Base-by-base conservation (phyloP, 2,113 vertebrate genomes). In the Emydura subglobosa region DNA sequence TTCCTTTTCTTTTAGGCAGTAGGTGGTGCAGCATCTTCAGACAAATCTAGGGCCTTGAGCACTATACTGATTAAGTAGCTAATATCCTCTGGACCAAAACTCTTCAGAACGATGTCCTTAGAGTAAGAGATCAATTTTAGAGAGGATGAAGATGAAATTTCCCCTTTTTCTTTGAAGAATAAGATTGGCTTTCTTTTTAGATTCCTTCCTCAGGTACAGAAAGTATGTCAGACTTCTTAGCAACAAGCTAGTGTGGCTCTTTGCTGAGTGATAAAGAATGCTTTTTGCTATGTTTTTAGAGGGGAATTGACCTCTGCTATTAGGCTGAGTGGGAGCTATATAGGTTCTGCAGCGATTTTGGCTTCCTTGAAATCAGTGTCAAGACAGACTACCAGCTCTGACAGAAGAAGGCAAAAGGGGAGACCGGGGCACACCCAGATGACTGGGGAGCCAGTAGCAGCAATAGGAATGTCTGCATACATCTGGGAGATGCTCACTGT, bases 31-130 rank as follows among this genome's bases (percentile, higher is more conserved):
- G 1, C 92, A 65, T 47, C 85, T 92, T 86, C 44, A 91, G 78
- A 96, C 65, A 93, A 93, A 93, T 93, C 80, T 91, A 68, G 79
- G 81, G 47, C 53, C 76, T 87, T 94, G 94, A 82, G 59, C 92
- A 39, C n/a, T 39, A 39, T 9, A 86, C 47, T 93, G 88, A 90
- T 94, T 68, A 89, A 95, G 51, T 49, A 94, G 14, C 31, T 92
- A 86, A 92, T 83, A 39, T 34, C 39, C 54, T 84, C 11, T 1
- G 54, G 24, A 83, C 3, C 25, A 83, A 91, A 92, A 50, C 47
- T 24, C 65, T 72, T 72, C 65, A 72, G 65, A 72, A n/a, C 39
- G n/a, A 5, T 72, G 65, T 39, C 34, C 0, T 13, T 51, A 51
- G 24, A 17, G 13, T 81, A 92, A 16, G 42, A 94, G 78, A 91